Base-by-base conservation (phyloP, 2,113 vertebrate genomes). In the Etheostoma cragini region DNA sequence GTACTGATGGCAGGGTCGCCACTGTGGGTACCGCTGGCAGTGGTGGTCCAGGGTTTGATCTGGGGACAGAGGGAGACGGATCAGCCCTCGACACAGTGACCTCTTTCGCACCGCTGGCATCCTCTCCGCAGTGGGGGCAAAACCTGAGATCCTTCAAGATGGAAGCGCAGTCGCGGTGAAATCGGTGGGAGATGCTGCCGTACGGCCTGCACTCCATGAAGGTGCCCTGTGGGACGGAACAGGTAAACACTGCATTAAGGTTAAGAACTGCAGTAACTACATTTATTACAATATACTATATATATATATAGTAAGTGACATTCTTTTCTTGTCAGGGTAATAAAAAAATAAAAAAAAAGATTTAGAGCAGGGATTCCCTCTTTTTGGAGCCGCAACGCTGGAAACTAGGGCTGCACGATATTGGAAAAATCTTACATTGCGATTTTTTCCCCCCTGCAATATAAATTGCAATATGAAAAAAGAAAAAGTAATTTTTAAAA, bases 181-280 rank as follows among this genome's bases (percentile, higher is more conserved):
- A 99, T 14, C 98, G 97, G 87, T 99, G 98, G 5, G 98, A 98
- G 90, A 99, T 96, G 94, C 94, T 97, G 85, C 96, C 97, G 65
- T 99, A 97, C 0, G 98, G 98, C 86, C 97, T 95, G 89, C 98
- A 99, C 90, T 99, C 98, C 96, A 99, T 97, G 89, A 98, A 99
- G 22, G 96, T 96, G 50, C 98, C 98, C 98, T 99, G 70, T 15
- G 33, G 46, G 8, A 60, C n/a, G 15, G 21, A 74, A 3, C 21
- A 30, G 52, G 17, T 50, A 26, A 63, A 62, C 11, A 19, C 1
- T 16, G 17, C 8, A 33, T 57, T 33, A n/a, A 21, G 26, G 47
- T 67, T 52, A 11, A 17, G 14, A 49, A 47, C 14, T 17, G 22
- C 42, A 17, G 13, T 30, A 14, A 5, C 53, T n/a, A 24, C 24